Evolutionary conservation across 2,113 vertebrate genomes (phyloP).

Genomic region (Struthio camelus): DNA sequence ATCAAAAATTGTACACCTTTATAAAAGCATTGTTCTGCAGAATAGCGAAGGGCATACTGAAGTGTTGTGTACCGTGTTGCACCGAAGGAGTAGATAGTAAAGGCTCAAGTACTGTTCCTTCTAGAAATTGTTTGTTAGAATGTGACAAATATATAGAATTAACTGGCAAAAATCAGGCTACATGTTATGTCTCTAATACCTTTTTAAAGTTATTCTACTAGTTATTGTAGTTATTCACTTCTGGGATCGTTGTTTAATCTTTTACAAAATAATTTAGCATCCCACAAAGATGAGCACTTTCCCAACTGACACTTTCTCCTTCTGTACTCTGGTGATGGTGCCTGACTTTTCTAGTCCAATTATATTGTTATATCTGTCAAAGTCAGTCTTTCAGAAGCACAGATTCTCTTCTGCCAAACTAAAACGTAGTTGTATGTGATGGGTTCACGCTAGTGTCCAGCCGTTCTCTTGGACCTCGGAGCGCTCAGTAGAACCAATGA

Average conservation of each 20-base stretch:
- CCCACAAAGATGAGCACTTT: neutral
- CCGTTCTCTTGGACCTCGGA: neutral
- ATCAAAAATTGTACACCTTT: neutral
- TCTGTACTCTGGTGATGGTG: neutral
- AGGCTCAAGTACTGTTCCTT: neutral
- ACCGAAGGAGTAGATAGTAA: neutral
- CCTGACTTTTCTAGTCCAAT: neutral
- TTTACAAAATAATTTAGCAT: neutral
- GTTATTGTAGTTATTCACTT: neutral
- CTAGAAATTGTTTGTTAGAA: neutral
- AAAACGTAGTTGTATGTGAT: neutral
- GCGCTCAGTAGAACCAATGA: neutral
- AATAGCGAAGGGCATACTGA: neutral
- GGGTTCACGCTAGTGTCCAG: neutral
- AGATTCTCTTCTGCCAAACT: neutral
- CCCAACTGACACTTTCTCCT: neutral
- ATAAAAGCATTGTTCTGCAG: neutral
- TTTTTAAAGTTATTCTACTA: neutral
- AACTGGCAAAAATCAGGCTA: neutral
- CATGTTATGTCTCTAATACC: neutral
- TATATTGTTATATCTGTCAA: neutral
- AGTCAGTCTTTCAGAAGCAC: neutral
- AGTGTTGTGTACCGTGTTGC: neutral
- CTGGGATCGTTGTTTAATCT: neutral
- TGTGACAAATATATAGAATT: neutral